phyloP scores from a whole-genome alignment of 1,140 invertebrate genomes.

The Camponotus vicinus region DNA sequence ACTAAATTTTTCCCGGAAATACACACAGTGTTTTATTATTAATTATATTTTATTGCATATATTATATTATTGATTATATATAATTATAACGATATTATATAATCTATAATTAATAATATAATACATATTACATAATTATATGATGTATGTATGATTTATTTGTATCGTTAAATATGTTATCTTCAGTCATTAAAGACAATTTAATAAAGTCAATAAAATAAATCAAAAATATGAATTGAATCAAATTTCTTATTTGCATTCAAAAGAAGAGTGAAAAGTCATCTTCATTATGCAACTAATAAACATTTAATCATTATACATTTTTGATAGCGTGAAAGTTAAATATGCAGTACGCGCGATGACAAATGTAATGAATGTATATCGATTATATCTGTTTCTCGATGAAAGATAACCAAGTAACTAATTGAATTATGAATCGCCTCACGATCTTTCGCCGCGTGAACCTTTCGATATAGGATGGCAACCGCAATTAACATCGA shows the following conservation, averaged over 20 bases:
- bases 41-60: neutral
- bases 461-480: conserved; percentile 29
- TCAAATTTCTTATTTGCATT: too few species aligned
- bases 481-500: conserved; percentile 43
- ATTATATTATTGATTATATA: neutral
- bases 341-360: neutral
- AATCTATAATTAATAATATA: neutral
- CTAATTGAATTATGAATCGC: conserved; percentile 60
- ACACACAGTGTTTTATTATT: neutral
- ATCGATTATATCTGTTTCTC: conserved; percentile 46
- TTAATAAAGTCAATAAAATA: too few species aligned
- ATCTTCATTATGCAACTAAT: neutral
- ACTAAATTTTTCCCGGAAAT: neutral
- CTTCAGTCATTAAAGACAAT: too few species aligned
- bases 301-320: conserved; percentile 26
- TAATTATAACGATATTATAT: neutral
- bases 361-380: conserved; percentile 20
- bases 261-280: too few species aligned
- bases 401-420: conserved; percentile 57
- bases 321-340: neutral
- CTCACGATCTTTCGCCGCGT: conserved; percentile 8
- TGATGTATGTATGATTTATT: too few species aligned
- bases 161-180: neutral
- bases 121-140: neutral
- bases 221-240: too few species aligned